Percentiles rank a stretch among this genome's conserved stretches.
Conservation (phyloP, 2,888 invertebrate genomes). For the Itoplectis maculator region DNA sequence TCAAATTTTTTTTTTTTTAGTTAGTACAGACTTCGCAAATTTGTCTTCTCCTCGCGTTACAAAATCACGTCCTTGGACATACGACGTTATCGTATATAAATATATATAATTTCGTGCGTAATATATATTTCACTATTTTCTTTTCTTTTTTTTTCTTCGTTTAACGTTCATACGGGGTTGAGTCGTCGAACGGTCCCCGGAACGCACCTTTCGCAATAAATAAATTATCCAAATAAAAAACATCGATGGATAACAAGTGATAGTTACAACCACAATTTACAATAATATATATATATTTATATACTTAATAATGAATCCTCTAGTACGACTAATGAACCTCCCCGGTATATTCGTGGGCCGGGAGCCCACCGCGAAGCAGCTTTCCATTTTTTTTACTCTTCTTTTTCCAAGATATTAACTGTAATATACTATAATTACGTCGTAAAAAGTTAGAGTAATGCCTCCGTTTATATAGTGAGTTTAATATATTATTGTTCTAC, state of each 20-base stretch:
- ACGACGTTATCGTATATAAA: conserved; percentile 75
- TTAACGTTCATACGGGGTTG: conserved; percentile 36
- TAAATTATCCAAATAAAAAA: conserved; percentile 81
- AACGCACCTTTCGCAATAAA: conserved; percentile 77
- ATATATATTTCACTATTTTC: conserved; percentile 66
- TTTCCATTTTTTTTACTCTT: conserved; percentile 57
- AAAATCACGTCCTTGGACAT: conserved; percentile 69
- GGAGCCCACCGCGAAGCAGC: conserved; percentile 44
- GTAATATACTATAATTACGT: conserved; percentile 56
- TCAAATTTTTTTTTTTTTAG: conserved; percentile 12
- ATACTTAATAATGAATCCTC: conserved; percentile 74
- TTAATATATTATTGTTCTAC: conserved; percentile 76
- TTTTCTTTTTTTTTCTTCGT: conserved; percentile 40
- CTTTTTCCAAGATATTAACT: conserved; percentile 43
- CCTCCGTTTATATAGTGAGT: conserved; percentile 82
- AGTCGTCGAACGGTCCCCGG: conserved; percentile 33
- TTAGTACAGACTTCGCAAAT: conserved; percentile 54
- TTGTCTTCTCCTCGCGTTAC: conserved; percentile 62
- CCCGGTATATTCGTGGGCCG: conserved; percentile 44
- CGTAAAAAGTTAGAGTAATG: conserved; percentile 76
- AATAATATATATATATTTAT: conserved; percentile 69
- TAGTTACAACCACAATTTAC: conserved; percentile 68
- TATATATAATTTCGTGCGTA: conserved; percentile 75
- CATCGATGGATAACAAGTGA: conserved; percentile 74
- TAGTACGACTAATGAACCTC: conserved; percentile 59